phyloP scores from a whole-genome alignment of 2,113 vertebrate species.

The Tupaia tana region DNA sequence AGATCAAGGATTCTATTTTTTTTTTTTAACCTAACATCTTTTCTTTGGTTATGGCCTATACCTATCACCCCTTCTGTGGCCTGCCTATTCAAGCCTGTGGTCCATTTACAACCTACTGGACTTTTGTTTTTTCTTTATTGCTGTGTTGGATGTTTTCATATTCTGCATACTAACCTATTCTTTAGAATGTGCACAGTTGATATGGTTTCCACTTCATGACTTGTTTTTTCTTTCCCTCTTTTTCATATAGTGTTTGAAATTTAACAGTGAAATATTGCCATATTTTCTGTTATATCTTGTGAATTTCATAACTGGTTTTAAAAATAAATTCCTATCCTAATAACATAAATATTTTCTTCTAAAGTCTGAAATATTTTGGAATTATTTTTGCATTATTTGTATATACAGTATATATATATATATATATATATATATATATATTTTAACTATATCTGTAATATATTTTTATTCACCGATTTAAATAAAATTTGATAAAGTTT shows the following conservation, averaged over 20 bases:
- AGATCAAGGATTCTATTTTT: background rate
- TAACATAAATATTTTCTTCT: background rate
- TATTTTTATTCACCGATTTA: background rate
- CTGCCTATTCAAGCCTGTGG: background rate
- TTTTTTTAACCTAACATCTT: background rate
- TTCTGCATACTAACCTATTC: background rate
- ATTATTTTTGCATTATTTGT: too few species aligned
- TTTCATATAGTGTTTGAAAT: background rate
- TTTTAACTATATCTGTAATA: background rate
- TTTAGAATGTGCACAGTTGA: background rate
- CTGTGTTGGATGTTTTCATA: background rate
- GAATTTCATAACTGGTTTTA: background rate
- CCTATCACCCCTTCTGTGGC: background rate
- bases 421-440: background rate
- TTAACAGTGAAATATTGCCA: background rate
- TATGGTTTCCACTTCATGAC: background rate
- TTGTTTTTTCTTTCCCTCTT: background rate
- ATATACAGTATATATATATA: background rate
- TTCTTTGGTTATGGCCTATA: background rate
- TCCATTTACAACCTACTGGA: background rate
- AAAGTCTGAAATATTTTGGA: background rate
- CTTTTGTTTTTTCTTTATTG: background rate
- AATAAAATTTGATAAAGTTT: too few species aligned
- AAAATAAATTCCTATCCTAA: background rate
- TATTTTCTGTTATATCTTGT: background rate